Evolutionary conservation across 2,888 invertebrate genomes (phyloP), one percentile per base, ranked within the genome.

Genomic region (Drosophila siamana): DNA sequence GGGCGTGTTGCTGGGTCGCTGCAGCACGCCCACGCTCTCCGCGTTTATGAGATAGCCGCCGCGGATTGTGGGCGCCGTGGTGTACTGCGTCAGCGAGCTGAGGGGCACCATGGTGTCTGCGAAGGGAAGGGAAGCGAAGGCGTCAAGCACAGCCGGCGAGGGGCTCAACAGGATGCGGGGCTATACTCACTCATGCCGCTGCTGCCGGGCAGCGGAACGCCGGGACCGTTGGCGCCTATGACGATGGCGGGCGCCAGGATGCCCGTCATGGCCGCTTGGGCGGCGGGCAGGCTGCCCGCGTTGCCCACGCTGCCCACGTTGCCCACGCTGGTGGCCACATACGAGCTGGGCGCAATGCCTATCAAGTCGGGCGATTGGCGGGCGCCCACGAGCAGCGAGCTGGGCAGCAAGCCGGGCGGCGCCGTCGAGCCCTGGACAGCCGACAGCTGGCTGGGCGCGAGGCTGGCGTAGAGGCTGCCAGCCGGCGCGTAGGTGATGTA

Each of bases 291-390:
- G 22, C 51, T 3, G 19, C n/a, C n/a, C n/a, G 19, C 19, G 2
- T 19, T 65, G 33, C 64, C 52, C 0, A 75, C 69, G 38, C 59
- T 75, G 51, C n/a, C n/a, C n/a, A 3, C 19, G 2, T 19, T 65
- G 33, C 64, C 52, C 0, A 75, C 69, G 38, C 77, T 80, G 6
- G 80, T 82, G 30, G 82, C 69, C 15, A 86, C 83, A 76, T 89
- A 91, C 11, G 89, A 72, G 50, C 82, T 90, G 7, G 90, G 73
- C 15, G 91, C 76, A 30, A 91, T 89, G 46, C 91, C 92, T 48
- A 92, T 89, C 60, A 92, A 87, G 73, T 92, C 92, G 26, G 92
- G 92, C 50, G 92, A 92, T 77, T 92, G 91, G 44, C 90, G 79
- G 4, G 83, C 46, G 15, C 89, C 90, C 60, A 88, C 76, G 33